Conservation (phyloP, 1,140 invertebrate species). For the Drosophila tropicalis region DNA sequence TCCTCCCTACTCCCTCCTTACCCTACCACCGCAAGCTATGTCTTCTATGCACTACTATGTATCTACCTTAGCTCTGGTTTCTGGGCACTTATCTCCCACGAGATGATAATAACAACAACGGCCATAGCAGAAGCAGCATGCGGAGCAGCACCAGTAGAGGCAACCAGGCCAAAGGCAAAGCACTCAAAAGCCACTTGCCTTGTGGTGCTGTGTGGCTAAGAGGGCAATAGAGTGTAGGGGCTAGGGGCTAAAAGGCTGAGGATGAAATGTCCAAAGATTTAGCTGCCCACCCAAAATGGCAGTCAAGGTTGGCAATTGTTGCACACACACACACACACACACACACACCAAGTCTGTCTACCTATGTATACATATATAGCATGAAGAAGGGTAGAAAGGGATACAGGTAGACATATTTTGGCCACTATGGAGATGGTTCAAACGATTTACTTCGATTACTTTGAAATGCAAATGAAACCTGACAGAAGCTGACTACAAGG, state of each 20-base stretch:
- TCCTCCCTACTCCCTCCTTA: background rate
- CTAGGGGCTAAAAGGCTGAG: constrained; percentile 4
- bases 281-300: constrained; percentile 44
- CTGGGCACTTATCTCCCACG: constrained; percentile 56
- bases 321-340: constrained; percentile 25
- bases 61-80: constrained; percentile 14
- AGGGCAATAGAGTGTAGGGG: constrained; percentile 16
- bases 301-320: constrained; percentile 76
- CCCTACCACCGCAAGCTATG: background rate
- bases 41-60: background rate
- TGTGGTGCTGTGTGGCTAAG: constrained; percentile 28
- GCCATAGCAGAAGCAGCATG: background rate
- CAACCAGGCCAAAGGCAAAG: constrained; percentile 34
- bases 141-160: background rate
- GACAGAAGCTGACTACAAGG: background rate
- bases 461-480: background rate
- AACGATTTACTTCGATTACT: background rate
- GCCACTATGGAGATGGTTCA: background rate
- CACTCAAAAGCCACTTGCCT: constrained; percentile 70
- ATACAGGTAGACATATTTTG: background rate
- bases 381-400: background rate
- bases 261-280: constrained; percentile 13
- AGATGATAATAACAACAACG: constrained; percentile 52
- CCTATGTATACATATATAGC: background rate
- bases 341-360: too few relatives aligned